Conservation (phyloP, 1,140 invertebrate genomes). For the Drosophila bipectinata region DNA sequence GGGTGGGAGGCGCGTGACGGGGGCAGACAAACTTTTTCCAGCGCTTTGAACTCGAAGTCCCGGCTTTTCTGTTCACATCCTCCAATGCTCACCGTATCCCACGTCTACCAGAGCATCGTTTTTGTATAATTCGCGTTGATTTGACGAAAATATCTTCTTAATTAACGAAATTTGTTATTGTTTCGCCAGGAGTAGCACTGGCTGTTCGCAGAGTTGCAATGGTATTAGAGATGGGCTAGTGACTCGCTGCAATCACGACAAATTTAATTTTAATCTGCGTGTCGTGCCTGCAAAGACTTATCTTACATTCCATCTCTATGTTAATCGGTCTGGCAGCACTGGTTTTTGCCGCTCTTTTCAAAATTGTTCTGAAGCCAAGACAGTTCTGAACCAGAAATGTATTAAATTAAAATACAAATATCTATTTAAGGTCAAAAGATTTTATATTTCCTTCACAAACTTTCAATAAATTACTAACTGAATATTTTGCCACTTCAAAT, state of each 20-base stretch:
- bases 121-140: slow-evolving; percentile 34
- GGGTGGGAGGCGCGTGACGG: slow-evolving; percentile 29
- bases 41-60: not conserved
- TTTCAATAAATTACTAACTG: slow-evolving; percentile 71
- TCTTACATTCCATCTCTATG: not conserved
- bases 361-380: not conserved
- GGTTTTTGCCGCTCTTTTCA: not conserved
- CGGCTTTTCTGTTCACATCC: not conserved
- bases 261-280: not conserved
- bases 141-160: not conserved
- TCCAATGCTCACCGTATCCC: not conserved
- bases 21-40: slow-evolving; percentile 34
- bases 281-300: not conserved
- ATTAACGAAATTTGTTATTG: slow-evolving; percentile 27
- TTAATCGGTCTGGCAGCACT: not conserved
- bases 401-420: not conserved
- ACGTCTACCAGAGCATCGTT: slow-evolving; percentile 28
- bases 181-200: slow-evolving; percentile 2
- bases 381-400: not conserved
- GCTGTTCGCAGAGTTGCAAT: slow-evolving; percentile 2
- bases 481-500: slow-evolving; percentile 52
- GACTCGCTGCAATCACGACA: not conserved
- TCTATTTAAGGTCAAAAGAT: slow-evolving; percentile 46
- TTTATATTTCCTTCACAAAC: slow-evolving; percentile 62
- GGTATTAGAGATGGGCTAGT: not conserved